Evolutionary conservation across 2,888 invertebrate species (phyloP).

Genomic region (Leptinotarsa haldemani): DNA sequence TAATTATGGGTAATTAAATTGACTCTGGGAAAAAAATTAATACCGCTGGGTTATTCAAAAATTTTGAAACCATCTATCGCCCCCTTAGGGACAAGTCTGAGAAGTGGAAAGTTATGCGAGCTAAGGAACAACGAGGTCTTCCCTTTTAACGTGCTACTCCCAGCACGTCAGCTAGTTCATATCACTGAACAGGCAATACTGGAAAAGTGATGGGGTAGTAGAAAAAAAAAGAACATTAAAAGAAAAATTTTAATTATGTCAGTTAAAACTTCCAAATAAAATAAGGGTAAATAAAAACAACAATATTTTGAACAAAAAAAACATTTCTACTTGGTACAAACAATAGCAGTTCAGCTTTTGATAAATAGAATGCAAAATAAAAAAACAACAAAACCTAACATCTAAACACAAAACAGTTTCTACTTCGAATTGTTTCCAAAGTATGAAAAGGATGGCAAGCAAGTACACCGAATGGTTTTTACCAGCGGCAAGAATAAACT

Average conservation of each 20-base stretch:
- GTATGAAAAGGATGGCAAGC: not conserved
- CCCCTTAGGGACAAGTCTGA: too few relatives aligned
- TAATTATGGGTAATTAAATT: too few relatives aligned
- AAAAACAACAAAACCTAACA: conserved; percentile 7
- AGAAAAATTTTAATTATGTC: conserved; percentile 6
- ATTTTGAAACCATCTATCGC: too few relatives aligned
- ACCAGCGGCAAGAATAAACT: too few relatives aligned
- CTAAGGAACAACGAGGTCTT: too few relatives aligned
- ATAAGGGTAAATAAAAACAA: conserved; percentile 10
- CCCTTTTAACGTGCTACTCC: too few relatives aligned
- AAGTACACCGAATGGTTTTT: not conserved
- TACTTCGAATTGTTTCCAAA: not conserved
- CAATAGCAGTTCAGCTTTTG: conserved; percentile 6
- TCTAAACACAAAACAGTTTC: conserved; percentile 4
- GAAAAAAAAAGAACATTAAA: not conserved
- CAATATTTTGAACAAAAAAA: conserved; percentile 18
- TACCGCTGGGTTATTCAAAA: too few relatives aligned
- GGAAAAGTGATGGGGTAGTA: not conserved
- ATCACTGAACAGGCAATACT: too few relatives aligned
- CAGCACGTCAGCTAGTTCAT: too few relatives aligned
- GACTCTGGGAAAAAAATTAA: too few relatives aligned
- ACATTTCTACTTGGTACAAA: conserved; percentile 7
- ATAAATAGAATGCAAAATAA: not conserved
- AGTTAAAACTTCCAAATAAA: conserved; percentile 18
- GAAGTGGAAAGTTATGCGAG: too few relatives aligned